phyloP scores from a whole-genome alignment of 53 echinoderm and acorn worm genomes.

The Paracentrotus lividus region DNA sequence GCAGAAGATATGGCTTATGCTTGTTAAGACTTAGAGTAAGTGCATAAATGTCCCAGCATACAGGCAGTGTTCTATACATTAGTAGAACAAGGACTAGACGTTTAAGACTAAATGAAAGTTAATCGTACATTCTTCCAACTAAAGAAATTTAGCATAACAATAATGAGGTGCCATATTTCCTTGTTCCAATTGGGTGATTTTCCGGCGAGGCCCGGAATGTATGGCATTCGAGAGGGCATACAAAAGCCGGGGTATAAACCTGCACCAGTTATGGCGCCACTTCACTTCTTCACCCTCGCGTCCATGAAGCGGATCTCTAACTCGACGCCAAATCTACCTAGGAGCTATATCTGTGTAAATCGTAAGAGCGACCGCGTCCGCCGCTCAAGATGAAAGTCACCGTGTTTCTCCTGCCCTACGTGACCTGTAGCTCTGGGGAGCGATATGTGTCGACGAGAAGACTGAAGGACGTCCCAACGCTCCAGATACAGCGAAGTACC shows the following conservation, averaged over 20 bases:
- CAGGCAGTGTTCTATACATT: too few relatives aligned
- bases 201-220: not conserved
- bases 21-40: too few relatives aligned
- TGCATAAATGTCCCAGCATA: too few relatives aligned
- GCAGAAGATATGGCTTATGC: too few relatives aligned
- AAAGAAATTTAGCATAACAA: not conserved
- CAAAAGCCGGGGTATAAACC: too few relatives aligned
- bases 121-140: too few relatives aligned
- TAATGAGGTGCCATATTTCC: not conserved
- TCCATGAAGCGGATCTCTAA: not conserved
- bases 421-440: not conserved
- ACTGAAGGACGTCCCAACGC: not conserved
- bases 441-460: not conserved
- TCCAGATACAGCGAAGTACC: not conserved
- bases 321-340: not conserved
- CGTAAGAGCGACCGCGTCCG: not conserved
- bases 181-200: not conserved
- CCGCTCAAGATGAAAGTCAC: not conserved
- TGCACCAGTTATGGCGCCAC: not conserved
- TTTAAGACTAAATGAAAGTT: too few relatives aligned
- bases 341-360: constrained; percentile 16
- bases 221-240: too few relatives aligned
- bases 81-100: too few relatives aligned
- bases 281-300: not conserved
- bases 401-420: not conserved